A percentile compares a stretch with the other conserved stretches of the same genome.
phyloP scores from a whole-genome alignment of 37 sponge, comb jelly and placozoan genomes.

The Chondrosia reniformis region DNA sequence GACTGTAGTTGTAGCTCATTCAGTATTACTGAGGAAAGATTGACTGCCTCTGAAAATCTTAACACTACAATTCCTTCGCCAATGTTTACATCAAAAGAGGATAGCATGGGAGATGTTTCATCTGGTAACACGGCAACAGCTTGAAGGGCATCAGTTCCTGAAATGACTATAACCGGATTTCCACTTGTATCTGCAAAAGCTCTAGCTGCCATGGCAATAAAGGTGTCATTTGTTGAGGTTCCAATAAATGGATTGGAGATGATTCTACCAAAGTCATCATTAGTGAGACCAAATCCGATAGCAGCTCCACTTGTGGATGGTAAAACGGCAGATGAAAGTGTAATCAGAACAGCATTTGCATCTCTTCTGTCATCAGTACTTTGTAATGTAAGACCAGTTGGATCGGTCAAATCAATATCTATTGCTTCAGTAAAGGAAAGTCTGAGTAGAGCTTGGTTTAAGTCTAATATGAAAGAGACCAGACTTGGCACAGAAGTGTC shows the following conservation, averaged over 20 bases:
- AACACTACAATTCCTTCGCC: slow-evolving; percentile 51
- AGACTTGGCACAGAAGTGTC: slow-evolving; percentile 38
- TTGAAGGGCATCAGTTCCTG: slow-evolving; percentile 35
- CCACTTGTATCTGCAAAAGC: slow-evolving; percentile 70
- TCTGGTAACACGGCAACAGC: slow-evolving; percentile 37
- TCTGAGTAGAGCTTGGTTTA: slow-evolving; percentile 24
- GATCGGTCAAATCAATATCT: slow-evolving; percentile 27
- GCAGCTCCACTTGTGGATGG: slow-evolving; percentile 37
- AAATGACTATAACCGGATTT: slow-evolving; percentile 44
- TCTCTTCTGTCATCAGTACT: slow-evolving; percentile 9
- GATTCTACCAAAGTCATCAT: slow-evolving; percentile 49
- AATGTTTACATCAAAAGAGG: slow-evolving; percentile 33
- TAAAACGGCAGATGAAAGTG: slow-evolving; percentile 45
- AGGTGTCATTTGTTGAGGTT: slow-evolving; percentile 50
- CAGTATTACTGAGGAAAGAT: slow-evolving; percentile 53
- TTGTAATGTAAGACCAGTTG: slow-evolving; percentile 61
- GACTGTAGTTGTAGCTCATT: slow-evolving; percentile 56
- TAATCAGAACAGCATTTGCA: slow-evolving; percentile 18
- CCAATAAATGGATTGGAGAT: slow-evolving; percentile 30
- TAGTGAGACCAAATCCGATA: slow-evolving; percentile 57
- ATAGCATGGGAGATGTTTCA: slow-evolving; percentile 33
- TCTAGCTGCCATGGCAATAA: slow-evolving; percentile 26
- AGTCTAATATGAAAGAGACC: slow-evolving; percentile 28
- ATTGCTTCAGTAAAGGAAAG: slow-evolving; percentile 53
- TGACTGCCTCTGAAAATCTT: slow-evolving; percentile 67